Evolutionary conservation across 2,888 invertebrate genomes (phyloP), one percentile per base, ranked within the genome.

Genomic region (Cerastis leucographa): DNA sequence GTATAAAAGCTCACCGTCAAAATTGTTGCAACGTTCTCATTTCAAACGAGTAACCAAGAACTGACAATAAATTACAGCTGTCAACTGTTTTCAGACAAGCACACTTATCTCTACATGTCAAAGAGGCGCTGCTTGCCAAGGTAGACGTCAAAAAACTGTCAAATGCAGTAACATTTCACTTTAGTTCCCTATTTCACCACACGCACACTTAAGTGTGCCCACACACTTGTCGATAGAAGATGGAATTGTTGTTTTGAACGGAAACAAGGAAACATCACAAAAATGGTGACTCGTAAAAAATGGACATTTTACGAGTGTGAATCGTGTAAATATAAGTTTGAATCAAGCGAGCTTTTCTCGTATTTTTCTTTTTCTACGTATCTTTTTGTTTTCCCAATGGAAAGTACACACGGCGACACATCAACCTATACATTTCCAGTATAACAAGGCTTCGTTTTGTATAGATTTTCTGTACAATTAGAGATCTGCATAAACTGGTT

Each of bases 201-300:
- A 42, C 42, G 49, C 42, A 76, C 29, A 35, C 17, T n/a, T 62
- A 74, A 62, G 9, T 56, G 19, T 29, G 71, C n/a, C n/a, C n/a
- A n/a, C n/a, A n/a, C n/a, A n/a, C n/a, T n/a, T 61, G 51, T 25
- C 2, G 5, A 7, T 14, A 19, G 40, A 51, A 44, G 3, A 76
- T 62, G n/a, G 46, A 56, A 54, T 44, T 22, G 35, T 81, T 19
- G 25, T 56, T 81, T 29, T 49, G 49, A 46, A 67, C n/a, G 61
- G 12, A 71, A 67, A 82, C 35, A 61, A n/a, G 49, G 49, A 14
- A 66, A 77, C 46, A 71, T 83, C 71, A 54, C 61, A 68, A 83
- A 71, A 62, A 35, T 17, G 7, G 40, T 19, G 62, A 40, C 25
- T 76, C 64, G 64, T 80, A 81, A 64, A 74, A 54, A 25, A 19